These are phyloP conservation scores for Emydura subglobosa DNA, from an alignment of 2,113 vertebrate genomes.

Conservation along the genomic window DNA sequence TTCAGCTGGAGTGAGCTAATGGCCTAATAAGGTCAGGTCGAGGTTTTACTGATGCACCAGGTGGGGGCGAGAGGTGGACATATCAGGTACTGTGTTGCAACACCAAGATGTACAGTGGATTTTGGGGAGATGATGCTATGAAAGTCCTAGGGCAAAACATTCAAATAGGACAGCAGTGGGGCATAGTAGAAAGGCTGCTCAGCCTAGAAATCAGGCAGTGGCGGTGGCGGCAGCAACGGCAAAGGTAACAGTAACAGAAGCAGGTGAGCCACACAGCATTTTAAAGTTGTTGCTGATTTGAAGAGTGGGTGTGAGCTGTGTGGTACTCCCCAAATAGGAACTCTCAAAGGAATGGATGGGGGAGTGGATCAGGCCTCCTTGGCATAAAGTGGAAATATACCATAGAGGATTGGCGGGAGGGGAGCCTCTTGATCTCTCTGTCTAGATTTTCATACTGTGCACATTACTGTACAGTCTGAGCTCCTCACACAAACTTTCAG, in stretches of 20 bases:
- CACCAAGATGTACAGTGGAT: neutral
- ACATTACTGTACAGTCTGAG: neutral
- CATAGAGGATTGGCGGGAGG: neutral
- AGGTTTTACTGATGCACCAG: no score
- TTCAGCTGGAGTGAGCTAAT: no score
- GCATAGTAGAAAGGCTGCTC: neutral
- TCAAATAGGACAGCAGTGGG: neutral
- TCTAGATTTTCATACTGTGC: neutral
- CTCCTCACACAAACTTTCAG: neutral
- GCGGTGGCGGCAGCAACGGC: neutral
- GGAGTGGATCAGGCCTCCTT: neutral
- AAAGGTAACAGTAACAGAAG: no score
- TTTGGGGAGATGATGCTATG: neutral
- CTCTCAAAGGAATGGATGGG: neutral
- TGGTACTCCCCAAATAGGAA: no score
- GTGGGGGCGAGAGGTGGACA: no score
- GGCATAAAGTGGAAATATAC: neutral
- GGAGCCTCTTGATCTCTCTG: neutral
- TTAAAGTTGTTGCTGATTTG: neutral
- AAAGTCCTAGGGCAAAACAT: neutral
- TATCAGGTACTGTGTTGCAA: no score
- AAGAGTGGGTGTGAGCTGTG: neutral
- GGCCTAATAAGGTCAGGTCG: no score
- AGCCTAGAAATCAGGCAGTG: neutral
- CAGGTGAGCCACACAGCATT: neutral